Evolutionary conservation across 2,113 vertebrate genomes (phyloP), one percentile per base, ranked within the genome.

Genomic region (Stercorarius parasiticus): DNA sequence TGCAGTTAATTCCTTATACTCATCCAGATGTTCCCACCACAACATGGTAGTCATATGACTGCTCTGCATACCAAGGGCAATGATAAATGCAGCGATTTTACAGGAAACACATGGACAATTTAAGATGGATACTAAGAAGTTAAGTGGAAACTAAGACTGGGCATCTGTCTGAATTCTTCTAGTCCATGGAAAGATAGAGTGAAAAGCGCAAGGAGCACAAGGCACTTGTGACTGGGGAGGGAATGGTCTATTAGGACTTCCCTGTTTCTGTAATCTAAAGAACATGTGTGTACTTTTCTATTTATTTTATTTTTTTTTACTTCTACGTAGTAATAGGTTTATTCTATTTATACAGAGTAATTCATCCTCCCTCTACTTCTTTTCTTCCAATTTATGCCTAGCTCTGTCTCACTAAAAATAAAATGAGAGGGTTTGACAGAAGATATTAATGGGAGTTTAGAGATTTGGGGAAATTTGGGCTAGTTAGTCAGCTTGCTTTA

Each of bases 361-460:
- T 76, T 82, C 1, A 4, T 40, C 26, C 20, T 85, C 7, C 5
- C 18, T 1, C 19, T 65, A 15, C 10, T 55, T 61, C 16, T 91
- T 93, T 82, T 67, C 10, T 76, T 95, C 40, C 30, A 80, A 32
- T 82, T 82, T 86, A 67, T 82, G 42, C 11, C 23, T 82, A 55
- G 23, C 6, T 89, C 2, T 23, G 15, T 50, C 40, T 49, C 56
- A 43, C n/a, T 84, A 81, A 82, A 93, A 89, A 55, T 38, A 56
- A 59, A 91, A 4, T 22, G 13, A 92, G 65, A 90, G 32, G 1
- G 5, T 91, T 96, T 95, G 56, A 92, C 74, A 88, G 65, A 93
- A 93, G 26, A 73, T 88, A 94, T 92, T 95, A 97, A 93, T 58
- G 86, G 88, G 77, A 92, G 58, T 62, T 95, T 85, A 90, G 85